These are phyloP conservation scores for Rhinichthys klamathensis DNA, from an alignment of 2,113 vertebrate genomes.

Conservation along the genomic window DNA sequence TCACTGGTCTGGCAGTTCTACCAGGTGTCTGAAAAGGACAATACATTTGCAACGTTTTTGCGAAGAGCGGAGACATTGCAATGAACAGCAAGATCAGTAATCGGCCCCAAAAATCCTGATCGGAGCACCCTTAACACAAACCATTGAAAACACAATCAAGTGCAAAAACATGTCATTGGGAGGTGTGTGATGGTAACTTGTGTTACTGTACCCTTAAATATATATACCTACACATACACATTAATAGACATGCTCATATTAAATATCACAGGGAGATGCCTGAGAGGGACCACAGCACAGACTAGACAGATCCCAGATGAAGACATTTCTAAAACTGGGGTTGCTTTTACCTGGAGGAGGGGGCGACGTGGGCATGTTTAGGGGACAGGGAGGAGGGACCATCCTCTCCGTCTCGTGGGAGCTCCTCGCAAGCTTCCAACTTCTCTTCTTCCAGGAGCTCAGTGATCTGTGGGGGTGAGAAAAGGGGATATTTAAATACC, in stretches of 20 bases:
- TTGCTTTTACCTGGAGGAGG: constrained; percentile 60
- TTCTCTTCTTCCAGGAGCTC: constrained; percentile 94
- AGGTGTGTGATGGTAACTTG: no score
- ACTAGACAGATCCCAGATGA: neutral
- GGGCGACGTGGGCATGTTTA: constrained; percentile 41
- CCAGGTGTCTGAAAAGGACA: no score
- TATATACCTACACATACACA: no score
- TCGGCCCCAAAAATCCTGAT: no score
- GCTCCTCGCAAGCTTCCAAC: constrained; percentile 90
- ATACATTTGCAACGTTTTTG: no score
- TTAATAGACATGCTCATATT: neutral
- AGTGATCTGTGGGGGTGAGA: constrained; percentile 79
- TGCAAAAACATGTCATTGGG: no score
- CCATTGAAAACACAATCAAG: no score
- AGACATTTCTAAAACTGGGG: neutral
- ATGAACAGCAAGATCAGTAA: no score
- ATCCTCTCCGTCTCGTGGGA: constrained; percentile 87
- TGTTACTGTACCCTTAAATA: no score
- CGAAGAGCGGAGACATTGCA: no score
- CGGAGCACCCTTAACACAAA: no score
- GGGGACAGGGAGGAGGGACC: constrained; percentile 67
- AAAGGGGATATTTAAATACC: neutral
- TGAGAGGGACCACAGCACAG: neutral
- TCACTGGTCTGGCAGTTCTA: no score
- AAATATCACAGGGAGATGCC: neutral